phyloP scores from a whole-genome alignment of 2,888 invertebrate genomes.

The Lithophane leautieri region DNA sequence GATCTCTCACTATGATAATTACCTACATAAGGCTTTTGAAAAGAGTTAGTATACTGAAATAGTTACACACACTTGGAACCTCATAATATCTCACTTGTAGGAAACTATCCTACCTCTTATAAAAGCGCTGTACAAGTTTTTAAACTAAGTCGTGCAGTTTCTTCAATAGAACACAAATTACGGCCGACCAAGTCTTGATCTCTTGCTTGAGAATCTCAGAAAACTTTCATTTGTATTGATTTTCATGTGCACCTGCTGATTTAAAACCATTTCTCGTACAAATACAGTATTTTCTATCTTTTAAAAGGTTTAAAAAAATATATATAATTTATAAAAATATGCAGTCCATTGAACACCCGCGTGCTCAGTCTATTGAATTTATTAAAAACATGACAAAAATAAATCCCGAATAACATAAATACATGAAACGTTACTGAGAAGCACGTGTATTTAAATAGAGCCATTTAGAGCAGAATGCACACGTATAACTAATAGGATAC shows the following conservation, averaged over 20 bases:
- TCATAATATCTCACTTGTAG: neutral
- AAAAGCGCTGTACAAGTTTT: neutral
- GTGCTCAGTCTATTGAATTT: neutral
- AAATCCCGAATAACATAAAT: neutral
- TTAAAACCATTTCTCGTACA: neutral
- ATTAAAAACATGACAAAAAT: neutral
- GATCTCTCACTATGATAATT: neutral
- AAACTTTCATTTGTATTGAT: neutral
- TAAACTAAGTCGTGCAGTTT: neutral
- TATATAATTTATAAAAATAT: neutral
- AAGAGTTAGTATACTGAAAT: neutral
- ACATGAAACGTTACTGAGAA: neutral
- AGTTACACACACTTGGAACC: too few relatives aligned
- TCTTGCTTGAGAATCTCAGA: neutral
- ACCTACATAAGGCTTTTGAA: neutral
- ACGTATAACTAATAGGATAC: neutral
- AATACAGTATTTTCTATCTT: neutral
- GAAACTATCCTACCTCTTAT: neutral
- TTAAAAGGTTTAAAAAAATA: neutral
- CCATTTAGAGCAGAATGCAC: neutral
- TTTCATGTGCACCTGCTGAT: neutral
- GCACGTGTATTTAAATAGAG: neutral
- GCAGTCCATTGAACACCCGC: neutral
- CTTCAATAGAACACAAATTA: slow-evolving; percentile 9
- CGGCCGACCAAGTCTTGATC: neutral